Evolutionary conservation across 2,888 invertebrate species (phyloP), one percentile per base, ranked within the genome.

Genomic region (Hydroisotoma schaefferi): DNA sequence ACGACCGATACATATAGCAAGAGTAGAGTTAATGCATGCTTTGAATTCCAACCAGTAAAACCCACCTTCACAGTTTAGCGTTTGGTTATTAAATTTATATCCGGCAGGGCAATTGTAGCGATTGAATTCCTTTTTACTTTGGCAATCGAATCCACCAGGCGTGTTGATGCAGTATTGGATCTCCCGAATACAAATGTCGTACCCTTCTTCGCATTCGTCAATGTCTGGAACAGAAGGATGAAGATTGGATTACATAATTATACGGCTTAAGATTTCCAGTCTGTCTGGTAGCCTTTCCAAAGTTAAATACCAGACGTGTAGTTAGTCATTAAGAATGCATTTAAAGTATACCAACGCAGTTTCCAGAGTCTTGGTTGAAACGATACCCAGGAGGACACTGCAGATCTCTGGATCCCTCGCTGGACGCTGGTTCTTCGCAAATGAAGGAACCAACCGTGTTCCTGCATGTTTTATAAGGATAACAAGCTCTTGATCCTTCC

Each of bases 101-200:
- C 77, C 77, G 20, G 74, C 71, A 3, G 74, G 73, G 62, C 77
- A 77, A 22, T 73, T 70, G 37, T 73, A 65, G 0, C 65, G 54
- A n/a, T 62, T 71, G 71, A 74, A 71, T 46, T 74, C 75, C n/a
- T 73, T 65, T 25, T 75, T 73, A 63, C 76, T 75, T 55, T 71
- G 70, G 44, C 78, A 78, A 12, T 67, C 72, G 67, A 74, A 77
- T 28, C 74, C 73, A 12, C 78, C 78, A 67, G 83, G 82, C 0
- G 83, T 84, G 75, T 88, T 88, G 72, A 86, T 80, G 75, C 88
- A 88, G 73, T 83, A 79, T 75, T 87, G 84, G 0, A 83, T 84
- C 18, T 82, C 79, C 3, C 80, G 80, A 73, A 84, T 82, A 74
- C 88, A 88, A 73, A 84, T 84, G 73, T 87, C 83, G 38, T 80